A percentile compares a stretch with the other conserved stretches of the same genome.
Evolutionary conservation across 2,888 invertebrate genomes (phyloP).

Genomic region (Macaria notata): DNA sequence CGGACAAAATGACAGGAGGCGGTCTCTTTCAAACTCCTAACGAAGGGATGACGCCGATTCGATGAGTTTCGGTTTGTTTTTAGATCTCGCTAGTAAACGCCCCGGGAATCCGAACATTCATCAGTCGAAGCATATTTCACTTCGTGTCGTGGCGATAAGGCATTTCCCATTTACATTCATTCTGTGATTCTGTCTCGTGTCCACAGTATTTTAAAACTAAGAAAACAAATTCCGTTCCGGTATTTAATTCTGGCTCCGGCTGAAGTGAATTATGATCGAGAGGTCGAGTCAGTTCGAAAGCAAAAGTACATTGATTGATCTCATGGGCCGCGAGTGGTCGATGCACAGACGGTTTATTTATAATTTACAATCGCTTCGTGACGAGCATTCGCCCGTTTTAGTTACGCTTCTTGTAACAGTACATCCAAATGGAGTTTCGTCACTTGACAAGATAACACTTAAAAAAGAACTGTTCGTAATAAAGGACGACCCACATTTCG

Average conservation of each 20-base stretch:
- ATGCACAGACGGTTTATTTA: constrained; percentile 46
- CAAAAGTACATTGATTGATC: constrained; percentile 51
- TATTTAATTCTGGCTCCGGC: constrained; percentile 28
- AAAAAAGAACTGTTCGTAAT: constrained; percentile 55
- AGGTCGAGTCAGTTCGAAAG: constrained; percentile 46
- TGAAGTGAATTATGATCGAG: constrained; percentile 44
- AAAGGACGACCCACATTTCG: constrained; percentile 59
- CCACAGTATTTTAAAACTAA: constrained; percentile 64
- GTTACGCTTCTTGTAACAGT: constrained; percentile 59
- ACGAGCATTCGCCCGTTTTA: constrained; percentile 52
- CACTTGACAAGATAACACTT: constrained; percentile 66
- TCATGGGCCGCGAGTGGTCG: constrained; percentile 38
- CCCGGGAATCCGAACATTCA: constrained; percentile 64
- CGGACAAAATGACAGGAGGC: constrained; percentile 58
- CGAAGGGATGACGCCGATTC: constrained; percentile 57
- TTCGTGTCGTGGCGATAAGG: constrained; percentile 59
- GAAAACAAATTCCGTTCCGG: constrained; percentile 53
- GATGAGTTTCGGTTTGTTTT: constrained; percentile 64
- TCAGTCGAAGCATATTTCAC: constrained; percentile 66
- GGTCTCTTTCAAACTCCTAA: constrained; percentile 56
- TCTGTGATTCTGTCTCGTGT: constrained; percentile 36
- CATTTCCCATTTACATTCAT: constrained; percentile 66
- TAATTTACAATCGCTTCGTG: constrained; percentile 65
- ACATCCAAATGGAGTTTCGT: constrained; percentile 63
- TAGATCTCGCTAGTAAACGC: constrained; percentile 65